Percentiles rank a stretch among this genome's conserved stretches.
These are phyloP conservation scores for Rhagonycha fulva DNA, from an alignment of 2,888 invertebrate species.

Conservation along the genomic window DNA sequence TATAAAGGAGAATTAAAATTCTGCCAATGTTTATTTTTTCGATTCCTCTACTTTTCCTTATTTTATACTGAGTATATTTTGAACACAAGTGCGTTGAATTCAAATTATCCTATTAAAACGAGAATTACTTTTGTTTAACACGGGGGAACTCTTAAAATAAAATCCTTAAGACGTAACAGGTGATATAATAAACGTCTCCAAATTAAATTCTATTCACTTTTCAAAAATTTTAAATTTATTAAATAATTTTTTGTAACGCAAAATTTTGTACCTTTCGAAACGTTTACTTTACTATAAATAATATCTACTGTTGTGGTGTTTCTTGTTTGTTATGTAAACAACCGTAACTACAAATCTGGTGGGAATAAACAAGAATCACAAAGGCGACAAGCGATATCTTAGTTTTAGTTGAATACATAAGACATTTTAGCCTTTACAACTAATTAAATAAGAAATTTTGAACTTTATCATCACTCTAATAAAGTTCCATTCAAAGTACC, in stretches of 20 bases:
- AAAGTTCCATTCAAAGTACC: background rate
- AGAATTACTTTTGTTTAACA: conserved; percentile 15
- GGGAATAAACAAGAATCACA: background rate
- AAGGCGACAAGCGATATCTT: conserved; percentile 10
- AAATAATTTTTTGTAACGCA: background rate
- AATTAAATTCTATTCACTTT: background rate
- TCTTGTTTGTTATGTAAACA: background rate
- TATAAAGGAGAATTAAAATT: conserved; percentile 17
- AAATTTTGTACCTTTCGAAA: background rate
- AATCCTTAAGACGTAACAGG: conserved; percentile 17
- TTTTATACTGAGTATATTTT: conserved; percentile 23
- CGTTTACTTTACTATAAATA: background rate
- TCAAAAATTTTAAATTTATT: background rate
- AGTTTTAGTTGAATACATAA: background rate
- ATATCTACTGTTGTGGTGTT: background rate
- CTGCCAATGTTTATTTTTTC: conserved; percentile 28
- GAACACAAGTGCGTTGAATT: conserved; percentile 21
- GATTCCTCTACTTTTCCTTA: conserved; percentile 24
- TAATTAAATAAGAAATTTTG: background rate
- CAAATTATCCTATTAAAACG: conserved; percentile 26
- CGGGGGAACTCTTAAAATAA: conserved; percentile 17
- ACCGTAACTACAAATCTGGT: background rate
- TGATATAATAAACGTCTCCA: background rate
- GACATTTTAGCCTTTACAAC: background rate
- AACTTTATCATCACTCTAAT: background rate